Percentiles rank a stretch among this genome's conserved stretches.
Evolutionary conservation across 2,797 vertebrate genomes (phyloP).

Genomic region (Hydrocynus forskahlii): DNA sequence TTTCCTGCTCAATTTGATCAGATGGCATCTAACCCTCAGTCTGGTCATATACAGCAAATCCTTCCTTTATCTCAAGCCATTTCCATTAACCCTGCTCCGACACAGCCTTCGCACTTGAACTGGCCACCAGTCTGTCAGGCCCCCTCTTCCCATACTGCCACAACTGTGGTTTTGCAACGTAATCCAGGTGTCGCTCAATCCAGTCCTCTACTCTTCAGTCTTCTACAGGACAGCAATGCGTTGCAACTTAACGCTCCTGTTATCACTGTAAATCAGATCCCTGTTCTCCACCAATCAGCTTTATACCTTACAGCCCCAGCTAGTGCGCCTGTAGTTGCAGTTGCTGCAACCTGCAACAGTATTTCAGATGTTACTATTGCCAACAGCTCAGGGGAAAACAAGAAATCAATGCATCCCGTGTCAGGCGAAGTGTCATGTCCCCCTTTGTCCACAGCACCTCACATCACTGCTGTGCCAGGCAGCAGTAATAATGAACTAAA

Average conservation of each 20-base stretch:
- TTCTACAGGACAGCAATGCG: not conserved
- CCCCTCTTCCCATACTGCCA: not conserved
- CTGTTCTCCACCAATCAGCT: not conserved
- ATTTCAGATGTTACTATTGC: not conserved
- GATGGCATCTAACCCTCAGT: not conserved
- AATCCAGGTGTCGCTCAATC: not conserved
- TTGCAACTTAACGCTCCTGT: slow-evolving; percentile 27
- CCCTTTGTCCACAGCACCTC: not conserved
- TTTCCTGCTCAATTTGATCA: not conserved
- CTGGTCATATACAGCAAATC: not conserved
- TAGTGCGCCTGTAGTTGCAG: not conserved
- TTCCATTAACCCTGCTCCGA: not conserved
- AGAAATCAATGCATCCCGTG: not conserved
- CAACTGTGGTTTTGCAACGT: not conserved
- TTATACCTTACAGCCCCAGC: not conserved
- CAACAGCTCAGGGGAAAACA: too few relatives aligned
- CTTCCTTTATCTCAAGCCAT: not conserved
- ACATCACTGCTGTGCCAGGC: not conserved
- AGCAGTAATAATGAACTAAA: not conserved
- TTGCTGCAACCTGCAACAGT: not conserved
- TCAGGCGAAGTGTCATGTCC: not conserved
- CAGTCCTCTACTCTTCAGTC: not conserved
- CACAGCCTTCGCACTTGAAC: not conserved
- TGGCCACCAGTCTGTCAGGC: not conserved
- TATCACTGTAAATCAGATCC: not conserved